Evolutionary conservation across 2,888 invertebrate species (phyloP).

Genomic region (Hyposoter didymator): DNA sequence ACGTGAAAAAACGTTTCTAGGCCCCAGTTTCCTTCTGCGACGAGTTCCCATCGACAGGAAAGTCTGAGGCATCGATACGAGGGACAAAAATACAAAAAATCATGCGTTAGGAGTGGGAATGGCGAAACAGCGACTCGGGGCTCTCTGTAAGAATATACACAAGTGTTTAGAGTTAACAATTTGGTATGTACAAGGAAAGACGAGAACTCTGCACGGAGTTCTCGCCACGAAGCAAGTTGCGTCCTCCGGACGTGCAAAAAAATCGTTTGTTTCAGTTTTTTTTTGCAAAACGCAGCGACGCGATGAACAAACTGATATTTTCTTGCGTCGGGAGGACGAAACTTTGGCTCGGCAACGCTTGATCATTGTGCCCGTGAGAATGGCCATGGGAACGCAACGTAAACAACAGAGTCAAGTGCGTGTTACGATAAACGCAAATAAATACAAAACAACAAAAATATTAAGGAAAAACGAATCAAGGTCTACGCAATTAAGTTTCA

Average conservation of each 20-base stretch:
- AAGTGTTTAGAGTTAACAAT: not conserved
- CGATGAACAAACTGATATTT: not conserved
- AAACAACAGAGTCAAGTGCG: not conserved
- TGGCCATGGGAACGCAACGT: not conserved
- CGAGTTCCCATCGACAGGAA: not conserved
- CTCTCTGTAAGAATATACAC: not conserved
- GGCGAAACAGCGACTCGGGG: not conserved
- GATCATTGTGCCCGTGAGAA: conserved; percentile 17
- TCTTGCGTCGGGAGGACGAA: not conserved
- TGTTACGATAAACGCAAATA: not conserved
- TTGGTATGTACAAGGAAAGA: not conserved
- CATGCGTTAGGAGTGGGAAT: conserved; percentile 24
- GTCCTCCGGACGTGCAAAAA: not conserved
- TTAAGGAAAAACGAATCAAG: conserved; percentile 16
- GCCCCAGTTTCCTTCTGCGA: not conserved
- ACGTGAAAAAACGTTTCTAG: not conserved
- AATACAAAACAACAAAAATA: conserved; percentile 41
- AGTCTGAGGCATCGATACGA: not conserved
- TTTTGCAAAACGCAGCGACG: too few species aligned
- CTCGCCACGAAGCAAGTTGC: not conserved
- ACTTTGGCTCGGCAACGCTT: not conserved
- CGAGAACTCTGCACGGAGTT: not conserved
- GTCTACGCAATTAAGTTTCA: conserved; percentile 67
- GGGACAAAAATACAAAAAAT: conserved; percentile 16
- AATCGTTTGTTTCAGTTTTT: not conserved